phyloP scores from a whole-genome alignment of 2,888 invertebrate species.

The Tribolium freemani region DNA sequence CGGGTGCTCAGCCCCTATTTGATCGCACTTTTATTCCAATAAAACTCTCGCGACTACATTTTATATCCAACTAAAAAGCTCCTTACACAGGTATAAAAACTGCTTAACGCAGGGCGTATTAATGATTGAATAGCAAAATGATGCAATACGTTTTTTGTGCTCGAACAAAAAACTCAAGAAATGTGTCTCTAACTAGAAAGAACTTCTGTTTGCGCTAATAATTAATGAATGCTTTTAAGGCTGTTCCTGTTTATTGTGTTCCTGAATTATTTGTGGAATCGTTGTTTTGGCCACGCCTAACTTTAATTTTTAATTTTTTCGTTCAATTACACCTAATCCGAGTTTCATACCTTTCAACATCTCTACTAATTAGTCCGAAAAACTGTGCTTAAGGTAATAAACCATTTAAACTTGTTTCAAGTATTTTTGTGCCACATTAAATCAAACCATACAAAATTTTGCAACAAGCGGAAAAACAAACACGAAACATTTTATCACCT shows the following conservation, averaged over 20 bases:
- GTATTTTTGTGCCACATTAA: too few relatives aligned
- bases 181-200: neutral
- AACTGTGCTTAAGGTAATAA: neutral
- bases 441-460: too few relatives aligned
- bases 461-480: too few relatives aligned
- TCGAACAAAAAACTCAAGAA: neutral
- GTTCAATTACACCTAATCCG: neutral
- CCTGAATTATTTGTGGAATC: neutral
- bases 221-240: neutral
- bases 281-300: neutral
- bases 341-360: neutral
- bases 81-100: conserved; percentile 36
- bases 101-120: conserved; percentile 11
- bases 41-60: conserved; percentile 38
- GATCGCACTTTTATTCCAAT: conserved; percentile 44
- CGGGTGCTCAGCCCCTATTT: conserved; percentile 36
- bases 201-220: neutral
- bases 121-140: too few relatives aligned
- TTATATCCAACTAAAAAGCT: conserved; percentile 39
- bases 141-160: too few relatives aligned
- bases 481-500: neutral
- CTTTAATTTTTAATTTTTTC: neutral
- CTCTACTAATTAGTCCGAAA: too few relatives aligned
- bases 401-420: neutral
- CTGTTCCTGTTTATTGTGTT: neutral